Evolutionary conservation across 2,888 invertebrate species (phyloP).

Genomic region (Ganaspis brasiliensis): DNA sequence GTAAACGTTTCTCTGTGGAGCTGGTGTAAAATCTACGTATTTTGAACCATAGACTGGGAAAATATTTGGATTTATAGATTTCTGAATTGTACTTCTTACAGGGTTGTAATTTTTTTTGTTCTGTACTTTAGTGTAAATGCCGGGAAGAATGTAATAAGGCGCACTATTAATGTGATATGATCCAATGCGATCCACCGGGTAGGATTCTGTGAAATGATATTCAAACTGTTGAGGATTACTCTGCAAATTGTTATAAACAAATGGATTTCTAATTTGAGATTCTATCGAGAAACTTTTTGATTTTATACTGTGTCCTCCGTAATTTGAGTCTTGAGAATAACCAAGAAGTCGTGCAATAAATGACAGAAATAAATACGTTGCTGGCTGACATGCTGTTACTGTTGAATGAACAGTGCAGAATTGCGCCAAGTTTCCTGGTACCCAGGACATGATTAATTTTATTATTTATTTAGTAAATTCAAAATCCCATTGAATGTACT

Average conservation of each 20-base stretch:
- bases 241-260: neutral
- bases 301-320: neutral
- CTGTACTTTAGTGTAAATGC: neutral
- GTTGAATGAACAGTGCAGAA: conserved; percentile 82
- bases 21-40: neutral
- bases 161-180: neutral
- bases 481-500: neutral
- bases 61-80: neutral
- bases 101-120: neutral
- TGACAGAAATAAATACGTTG: conserved; percentile 84
- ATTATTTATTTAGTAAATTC: neutral
- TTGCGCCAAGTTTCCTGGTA: conserved; percentile 83
- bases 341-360: conserved; percentile 84
- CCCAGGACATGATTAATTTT: conserved; percentile 79
- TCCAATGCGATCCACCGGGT: neutral
- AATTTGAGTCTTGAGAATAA: conserved; percentile 79
- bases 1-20: neutral
- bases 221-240: neutral
- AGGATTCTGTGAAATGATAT: conserved; percentile 15
- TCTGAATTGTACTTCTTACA: neutral
- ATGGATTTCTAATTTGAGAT: neutral
- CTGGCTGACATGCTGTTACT: conserved; percentile 84
- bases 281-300: neutral
- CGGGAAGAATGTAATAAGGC: conserved; percentile 12
- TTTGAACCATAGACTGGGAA: neutral